A percentile compares a stretch with the other conserved stretches of the same genome.
Conservation (phyloP, 2,888 invertebrate genomes). For the Phengaris arion region DNA sequence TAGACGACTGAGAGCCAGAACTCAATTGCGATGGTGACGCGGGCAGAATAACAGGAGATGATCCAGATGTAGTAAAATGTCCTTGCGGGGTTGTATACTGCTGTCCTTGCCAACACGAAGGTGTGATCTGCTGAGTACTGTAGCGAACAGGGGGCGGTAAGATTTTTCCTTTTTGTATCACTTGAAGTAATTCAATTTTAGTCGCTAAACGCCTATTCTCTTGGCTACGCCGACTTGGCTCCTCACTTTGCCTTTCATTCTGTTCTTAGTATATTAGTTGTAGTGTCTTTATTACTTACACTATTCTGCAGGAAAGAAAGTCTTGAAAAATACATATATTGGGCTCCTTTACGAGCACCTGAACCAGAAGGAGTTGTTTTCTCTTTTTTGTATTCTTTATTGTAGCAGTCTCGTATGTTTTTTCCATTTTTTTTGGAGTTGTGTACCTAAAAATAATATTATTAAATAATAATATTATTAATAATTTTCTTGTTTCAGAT, state of each 20-base stretch:
- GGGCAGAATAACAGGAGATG: too few species aligned
- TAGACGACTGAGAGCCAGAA: too few species aligned
- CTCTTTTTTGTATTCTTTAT: constrained; percentile 41
- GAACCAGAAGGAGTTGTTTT: constrained; percentile 42
- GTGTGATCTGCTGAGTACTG: too few species aligned
- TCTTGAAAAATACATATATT: too few species aligned
- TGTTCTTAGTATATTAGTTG: constrained; percentile 36
- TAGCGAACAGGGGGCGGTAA: too few species aligned
- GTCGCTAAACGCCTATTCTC: constrained; percentile 43
- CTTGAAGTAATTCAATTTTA: constrained; percentile 46
- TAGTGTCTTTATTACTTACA: constrained; percentile 40
- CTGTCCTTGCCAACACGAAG: too few species aligned
- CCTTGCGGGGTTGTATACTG: too few species aligned
- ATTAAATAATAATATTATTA: constrained; percentile 37
- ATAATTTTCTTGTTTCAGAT: constrained; percentile 41
- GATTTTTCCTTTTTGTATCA: constrained; percentile 38
- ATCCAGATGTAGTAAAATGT: too few species aligned
- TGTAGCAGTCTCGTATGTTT: constrained; percentile 43
- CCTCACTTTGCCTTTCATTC: constrained; percentile 30
- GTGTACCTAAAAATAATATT: constrained; percentile 39
- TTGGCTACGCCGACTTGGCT: constrained; percentile 39
- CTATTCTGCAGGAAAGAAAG: constrained; percentile 44
- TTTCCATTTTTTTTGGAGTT: constrained; percentile 43
- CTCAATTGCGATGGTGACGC: too few species aligned
- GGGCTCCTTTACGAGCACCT: constrained; percentile 41